Evolutionary conservation across 2,113 vertebrate species (phyloP), one percentile per base, ranked within the genome.

Genomic region (Montifringilla adamsi): DNA sequence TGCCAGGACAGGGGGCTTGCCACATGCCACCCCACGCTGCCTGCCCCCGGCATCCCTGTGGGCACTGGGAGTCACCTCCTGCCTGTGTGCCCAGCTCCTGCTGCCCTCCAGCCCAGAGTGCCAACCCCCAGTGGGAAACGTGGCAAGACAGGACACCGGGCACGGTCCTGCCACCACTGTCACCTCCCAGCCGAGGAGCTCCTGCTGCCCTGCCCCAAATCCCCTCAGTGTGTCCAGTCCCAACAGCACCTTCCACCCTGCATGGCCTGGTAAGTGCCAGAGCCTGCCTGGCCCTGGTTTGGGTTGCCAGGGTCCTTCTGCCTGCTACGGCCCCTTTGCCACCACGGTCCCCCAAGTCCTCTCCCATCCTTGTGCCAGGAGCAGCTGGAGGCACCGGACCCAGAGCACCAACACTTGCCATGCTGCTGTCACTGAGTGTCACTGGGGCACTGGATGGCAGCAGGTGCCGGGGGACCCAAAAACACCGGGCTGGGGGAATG

Each of bases 301-400:
- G 28, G 28, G 62, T 12, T 72, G 16, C 31, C 6, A 1, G 44
- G 30, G 27, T 63, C 75, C 22, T 75, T 17, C n/a, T 41, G 52
- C 56, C 37, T n/a, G 17, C 56, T 26, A 4, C 0, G 1, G 11
- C 12, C 21, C 44, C 50, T 83, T 59, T 69, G 46, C 17, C 22
- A 59, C 50, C 7, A 1, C 0, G 0, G 10, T 33, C 11, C 30
- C 35, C 27, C 14, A 16, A 11, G 20, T 20, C n/a, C 68, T 21
- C n/a, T 41, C 27, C 85, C 35, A 16, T 28, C 73, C 73, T 24
- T 1, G 1, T 28, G 46, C 49, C 80, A 47, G 72, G 24, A 81
- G 59, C 1, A 7, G 47, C 10, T 0, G 0, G 62, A 19, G 62
- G 47, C 4, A 20, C 43, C 0, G 0, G 37, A 13, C 3, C 0